Evolutionary conservation across 2,888 invertebrate genomes (phyloP).

Genomic region (Melangyna quadrimaculata): DNA sequence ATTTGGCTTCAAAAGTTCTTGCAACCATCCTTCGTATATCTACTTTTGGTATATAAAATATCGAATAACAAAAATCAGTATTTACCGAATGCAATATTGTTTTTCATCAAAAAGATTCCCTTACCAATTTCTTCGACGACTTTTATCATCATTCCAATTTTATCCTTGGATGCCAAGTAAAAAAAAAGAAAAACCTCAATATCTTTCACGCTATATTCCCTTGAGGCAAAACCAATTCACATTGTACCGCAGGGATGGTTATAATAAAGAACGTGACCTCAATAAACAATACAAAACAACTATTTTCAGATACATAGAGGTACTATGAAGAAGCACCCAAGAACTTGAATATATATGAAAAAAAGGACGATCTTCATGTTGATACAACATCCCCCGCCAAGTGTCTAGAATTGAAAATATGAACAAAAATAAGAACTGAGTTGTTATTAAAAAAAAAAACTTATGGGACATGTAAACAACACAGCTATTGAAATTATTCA

Average conservation of each 20-base stretch:
- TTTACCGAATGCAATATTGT: slow-evolving; percentile 46
- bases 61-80: slow-evolving; percentile 17
- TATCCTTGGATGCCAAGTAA: slow-evolving; percentile 1
- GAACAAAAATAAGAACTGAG: slow-evolving; percentile 15
- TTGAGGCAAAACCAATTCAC: slow-evolving; percentile 54
- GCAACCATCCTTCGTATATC: not conserved
- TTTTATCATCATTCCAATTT: not conserved
- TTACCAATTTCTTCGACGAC: slow-evolving; percentile 8
- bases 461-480: slow-evolving; percentile 3
- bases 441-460: slow-evolving; percentile 17
- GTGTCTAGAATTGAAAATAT: slow-evolving; percentile 49
- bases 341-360: not conserved
- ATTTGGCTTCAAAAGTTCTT: not conserved
- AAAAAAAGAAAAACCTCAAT: slow-evolving; percentile 32
- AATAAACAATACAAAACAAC: slow-evolving; percentile 65
- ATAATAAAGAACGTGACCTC: slow-evolving; percentile 64
- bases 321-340: not conserved
- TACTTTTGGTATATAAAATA: too few relatives aligned
- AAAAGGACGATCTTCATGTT: slow-evolving; percentile 1
- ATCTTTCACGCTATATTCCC: slow-evolving; percentile 24
- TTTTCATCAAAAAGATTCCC: slow-evolving; percentile 26
- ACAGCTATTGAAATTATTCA: slow-evolving; percentile 62
- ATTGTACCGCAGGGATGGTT: slow-evolving; percentile 62
- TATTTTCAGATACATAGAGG: slow-evolving; percentile 38
- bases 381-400: slow-evolving; percentile 25